Percentiles rank a stretch among this genome's conserved stretches.
These are phyloP conservation scores for Scomberomorus guttatus DNA, from an alignment of 2,797 vertebrate genomes.

Conservation along the genomic window DNA sequence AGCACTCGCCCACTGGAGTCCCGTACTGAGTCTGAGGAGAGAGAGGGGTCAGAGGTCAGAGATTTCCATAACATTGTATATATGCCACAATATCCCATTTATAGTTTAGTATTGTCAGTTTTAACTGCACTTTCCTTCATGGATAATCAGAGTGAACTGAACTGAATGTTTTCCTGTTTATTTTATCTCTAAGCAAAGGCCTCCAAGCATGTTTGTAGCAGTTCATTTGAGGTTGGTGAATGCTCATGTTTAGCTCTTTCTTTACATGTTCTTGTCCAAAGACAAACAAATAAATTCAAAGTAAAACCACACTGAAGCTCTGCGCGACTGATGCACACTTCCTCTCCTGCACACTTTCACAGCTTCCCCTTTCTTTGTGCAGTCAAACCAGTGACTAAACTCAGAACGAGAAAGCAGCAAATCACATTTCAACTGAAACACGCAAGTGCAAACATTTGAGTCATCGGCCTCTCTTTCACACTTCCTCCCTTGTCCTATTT, in stretches of 20 bases:
- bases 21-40: conserved; percentile 83
- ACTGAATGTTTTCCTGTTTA: neutral
- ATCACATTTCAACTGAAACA: conserved; percentile 59
- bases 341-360: conserved; percentile 27
- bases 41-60: conserved; percentile 10
- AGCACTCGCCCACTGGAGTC: conserved; percentile 87
- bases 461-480: conserved; percentile 63
- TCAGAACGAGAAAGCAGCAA: conserved; percentile 60
- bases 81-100: too few relatives aligned
- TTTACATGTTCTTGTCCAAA: neutral
- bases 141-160: neutral
- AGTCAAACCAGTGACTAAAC: conserved; percentile 38
- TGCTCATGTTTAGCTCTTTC: neutral
- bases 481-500: conserved; percentile 63
- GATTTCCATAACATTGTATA: too few relatives aligned
- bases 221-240: neutral
- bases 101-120: too few relatives aligned
- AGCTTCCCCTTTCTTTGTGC: conserved; percentile 15
- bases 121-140: neutral
- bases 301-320: neutral
- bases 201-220: neutral
- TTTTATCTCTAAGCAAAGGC: neutral
- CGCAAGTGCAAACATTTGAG: conserved; percentile 52
- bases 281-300: neutral
- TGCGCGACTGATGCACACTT: conserved; percentile 52